phyloP scores from a whole-genome alignment of 2,113 vertebrate species.

The Verasper variegatus region DNA sequence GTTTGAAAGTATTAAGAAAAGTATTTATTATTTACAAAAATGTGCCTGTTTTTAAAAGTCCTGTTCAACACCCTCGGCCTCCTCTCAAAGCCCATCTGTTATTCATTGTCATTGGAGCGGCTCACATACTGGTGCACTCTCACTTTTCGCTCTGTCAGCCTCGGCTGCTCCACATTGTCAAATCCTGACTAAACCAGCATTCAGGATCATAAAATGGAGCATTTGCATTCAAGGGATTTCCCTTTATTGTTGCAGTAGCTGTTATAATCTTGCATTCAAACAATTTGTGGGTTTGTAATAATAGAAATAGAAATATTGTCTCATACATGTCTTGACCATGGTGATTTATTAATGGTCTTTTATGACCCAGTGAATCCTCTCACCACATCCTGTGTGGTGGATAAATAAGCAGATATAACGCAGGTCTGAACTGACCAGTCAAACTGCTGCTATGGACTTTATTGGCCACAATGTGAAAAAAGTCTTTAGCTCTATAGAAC shows the following conservation, averaged over 20 bases:
- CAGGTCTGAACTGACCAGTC: neutral
- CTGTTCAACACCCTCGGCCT: neutral
- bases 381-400: conserved; percentile 51
- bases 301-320: conserved; percentile 38
- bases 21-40: conserved; percentile 6
- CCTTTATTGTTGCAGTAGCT: conserved; percentile 34
- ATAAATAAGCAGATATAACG: conserved; percentile 31
- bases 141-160: conserved; percentile 17
- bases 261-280: conserved; percentile 5
- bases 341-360: conserved; percentile 34
- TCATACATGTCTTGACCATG: conserved; percentile 37
- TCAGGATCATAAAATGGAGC: neutral
- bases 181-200: conserved; percentile 20
- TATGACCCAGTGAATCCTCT: conserved; percentile 35
- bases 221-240: conserved; percentile 30
- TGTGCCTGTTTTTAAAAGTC: conserved; percentile 19
- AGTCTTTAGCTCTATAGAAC: too few relatives aligned
- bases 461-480: too few relatives aligned
- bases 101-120: conserved; percentile 48
- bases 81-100: conserved; percentile 60
- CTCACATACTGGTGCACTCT: conserved; percentile 17
- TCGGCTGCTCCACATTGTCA: conserved; percentile 29
- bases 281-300: conserved; percentile 16
- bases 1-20: neutral
- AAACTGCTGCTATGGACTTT: neutral